These are phyloP conservation scores for Ovis canadensis DNA, from an alignment of 2,113 vertebrate species.

Conservation along the genomic window DNA sequence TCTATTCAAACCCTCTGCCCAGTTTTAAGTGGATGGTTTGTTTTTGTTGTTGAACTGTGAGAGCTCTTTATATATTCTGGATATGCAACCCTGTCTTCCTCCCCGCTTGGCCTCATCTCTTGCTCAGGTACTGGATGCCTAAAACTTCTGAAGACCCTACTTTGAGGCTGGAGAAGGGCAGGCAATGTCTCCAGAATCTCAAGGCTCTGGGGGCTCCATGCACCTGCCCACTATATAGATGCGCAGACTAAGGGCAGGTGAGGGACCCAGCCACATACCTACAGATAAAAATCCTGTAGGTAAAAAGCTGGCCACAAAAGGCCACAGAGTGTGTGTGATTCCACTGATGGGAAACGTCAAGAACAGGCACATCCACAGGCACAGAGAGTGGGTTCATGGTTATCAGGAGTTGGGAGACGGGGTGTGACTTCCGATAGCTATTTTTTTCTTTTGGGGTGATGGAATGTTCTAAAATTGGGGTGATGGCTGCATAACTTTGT, in stretches of 20 bases:
- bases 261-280: background rate
- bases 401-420: background rate
- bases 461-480: background rate
- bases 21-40: background rate
- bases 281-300: background rate
- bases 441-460: background rate
- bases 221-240: background rate
- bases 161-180: background rate
- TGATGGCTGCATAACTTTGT: background rate
- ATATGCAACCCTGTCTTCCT: background rate
- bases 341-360: background rate
- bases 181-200: background rate
- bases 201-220: background rate
- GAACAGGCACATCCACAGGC: background rate
- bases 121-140: background rate
- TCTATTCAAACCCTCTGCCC: background rate
- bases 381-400: background rate
- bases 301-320: background rate
- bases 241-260: background rate
- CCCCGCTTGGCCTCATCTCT: background rate
- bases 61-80: background rate
- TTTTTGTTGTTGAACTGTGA: background rate
- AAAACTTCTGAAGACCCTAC: background rate
- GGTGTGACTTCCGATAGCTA: background rate
- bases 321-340: background rate